These are phyloP conservation scores for Propsilocerus akamusi DNA, from an alignment of 1,140 invertebrate genomes.

Conservation along the genomic window DNA sequence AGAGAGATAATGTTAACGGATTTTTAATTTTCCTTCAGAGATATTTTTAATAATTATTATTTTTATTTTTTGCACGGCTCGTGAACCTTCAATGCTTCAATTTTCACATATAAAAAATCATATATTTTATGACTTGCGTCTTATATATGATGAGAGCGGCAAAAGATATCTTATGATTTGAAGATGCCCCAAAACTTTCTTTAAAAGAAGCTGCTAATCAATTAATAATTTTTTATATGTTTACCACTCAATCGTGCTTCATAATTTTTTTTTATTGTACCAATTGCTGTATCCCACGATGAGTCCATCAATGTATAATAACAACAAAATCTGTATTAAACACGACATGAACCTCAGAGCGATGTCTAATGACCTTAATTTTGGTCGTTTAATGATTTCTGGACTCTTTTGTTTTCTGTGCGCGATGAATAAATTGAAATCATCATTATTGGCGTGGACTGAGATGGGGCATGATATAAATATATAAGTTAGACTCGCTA, in stretches of 20 bases:
- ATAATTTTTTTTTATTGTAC: constrained; percentile 1
- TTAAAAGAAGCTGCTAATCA: not conserved
- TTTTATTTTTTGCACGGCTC: not conserved
- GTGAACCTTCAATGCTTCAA: no score
- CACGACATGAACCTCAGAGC: not conserved
- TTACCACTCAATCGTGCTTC: not conserved
- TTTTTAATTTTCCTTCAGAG: constrained; percentile 1
- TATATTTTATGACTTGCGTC: no score
- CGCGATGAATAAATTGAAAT: no score
- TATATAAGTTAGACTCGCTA: no score
- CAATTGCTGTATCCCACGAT: not conserved
- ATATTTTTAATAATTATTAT: constrained; percentile 3
- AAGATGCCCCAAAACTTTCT: no score
- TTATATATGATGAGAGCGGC: no score
- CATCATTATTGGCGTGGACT: no score
- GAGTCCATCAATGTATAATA: not conserved
- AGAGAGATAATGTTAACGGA: constrained; percentile 4
- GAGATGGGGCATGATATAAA: no score
- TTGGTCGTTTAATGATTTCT: no score
- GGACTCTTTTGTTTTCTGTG: no score
- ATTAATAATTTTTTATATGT: not conserved
- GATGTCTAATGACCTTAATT: constrained; percentile 2
- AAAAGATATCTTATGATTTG: no score
- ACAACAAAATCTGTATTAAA: not conserved
- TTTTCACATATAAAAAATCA: no score